These are phyloP conservation scores for Epinotia ramella DNA, from an alignment of 2,888 invertebrate genomes.

Conservation along the genomic window DNA sequence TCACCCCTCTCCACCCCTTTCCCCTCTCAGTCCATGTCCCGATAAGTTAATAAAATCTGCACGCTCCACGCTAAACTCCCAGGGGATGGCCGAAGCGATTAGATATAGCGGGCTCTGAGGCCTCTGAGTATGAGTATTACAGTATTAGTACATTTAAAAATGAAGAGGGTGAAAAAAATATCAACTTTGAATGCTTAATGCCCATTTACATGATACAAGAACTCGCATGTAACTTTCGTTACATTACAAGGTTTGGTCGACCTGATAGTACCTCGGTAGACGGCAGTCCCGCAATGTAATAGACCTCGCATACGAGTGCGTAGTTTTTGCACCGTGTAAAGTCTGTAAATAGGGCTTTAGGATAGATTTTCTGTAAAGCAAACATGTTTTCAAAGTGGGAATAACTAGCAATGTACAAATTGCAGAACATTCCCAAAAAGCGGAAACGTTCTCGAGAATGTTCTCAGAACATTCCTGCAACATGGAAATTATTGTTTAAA, in stretches of 20 bases:
- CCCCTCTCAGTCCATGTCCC: background rate
- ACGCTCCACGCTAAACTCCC: slow-evolving; percentile 2
- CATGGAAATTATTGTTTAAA: too few species aligned
- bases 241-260: background rate
- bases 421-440: too few species aligned
- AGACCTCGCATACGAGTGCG: background rate
- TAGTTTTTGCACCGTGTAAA: too few species aligned
- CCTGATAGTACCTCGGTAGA: background rate
- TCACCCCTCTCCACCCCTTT: background rate
- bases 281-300: background rate
- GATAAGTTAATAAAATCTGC: slow-evolving; percentile 31
- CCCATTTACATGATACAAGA: background rate
- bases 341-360: too few species aligned
- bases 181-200: background rate
- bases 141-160: too few species aligned
- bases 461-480: too few species aligned
- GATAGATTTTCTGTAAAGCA: too few species aligned
- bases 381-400: too few species aligned
- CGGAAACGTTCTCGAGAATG: too few species aligned
- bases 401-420: too few species aligned
- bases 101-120: background rate
- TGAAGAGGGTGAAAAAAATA: too few species aligned
- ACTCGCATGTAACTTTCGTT: background rate
- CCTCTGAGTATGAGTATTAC: too few species aligned
- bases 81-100: background rate